Percentiles rank a stretch among this genome's conserved stretches.
phyloP scores from a whole-genome alignment of 53 echinoderm and acorn worm species.

The Actinopyga echinites region DNA sequence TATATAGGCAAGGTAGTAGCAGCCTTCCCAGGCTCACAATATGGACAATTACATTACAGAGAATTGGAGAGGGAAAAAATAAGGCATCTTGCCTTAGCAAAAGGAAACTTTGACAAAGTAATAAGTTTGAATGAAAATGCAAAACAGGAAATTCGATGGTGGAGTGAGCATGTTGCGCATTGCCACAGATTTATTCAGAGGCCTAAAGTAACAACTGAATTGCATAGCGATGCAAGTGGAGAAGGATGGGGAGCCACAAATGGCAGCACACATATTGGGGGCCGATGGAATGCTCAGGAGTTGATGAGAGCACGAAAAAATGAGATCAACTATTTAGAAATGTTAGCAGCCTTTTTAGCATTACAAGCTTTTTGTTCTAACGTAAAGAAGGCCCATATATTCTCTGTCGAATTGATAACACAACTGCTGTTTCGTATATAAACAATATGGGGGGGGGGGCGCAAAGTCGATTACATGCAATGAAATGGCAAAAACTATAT shows the following conservation, averaged over 20 bases:
- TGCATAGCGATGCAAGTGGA: constrained; percentile 50
- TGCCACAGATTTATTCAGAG: background rate
- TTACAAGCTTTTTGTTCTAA: background rate
- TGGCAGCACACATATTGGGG: background rate
- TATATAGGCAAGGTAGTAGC: constrained; percentile 33
- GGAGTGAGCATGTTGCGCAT: background rate
- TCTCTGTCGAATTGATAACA: constrained; percentile 12
- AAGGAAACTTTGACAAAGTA: constrained; percentile 16
- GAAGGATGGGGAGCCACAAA: constrained; percentile 22
- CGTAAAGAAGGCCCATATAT: constrained; percentile 23
- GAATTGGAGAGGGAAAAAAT: constrained; percentile 26
- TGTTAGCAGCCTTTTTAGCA: background rate
- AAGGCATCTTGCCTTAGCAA: background rate
- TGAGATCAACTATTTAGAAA: background rate
- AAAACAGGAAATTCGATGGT: background rate
- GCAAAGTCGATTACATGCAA: background rate
- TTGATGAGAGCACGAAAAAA: background rate
- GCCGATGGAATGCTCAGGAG: background rate
- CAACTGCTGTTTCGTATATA: background rate
- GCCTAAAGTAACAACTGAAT: constrained; percentile 1
- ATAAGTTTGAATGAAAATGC: background rate
- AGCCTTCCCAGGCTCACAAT: constrained; percentile 24
- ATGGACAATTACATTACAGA: constrained; percentile 21
- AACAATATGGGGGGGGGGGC: constrained; percentile 8
- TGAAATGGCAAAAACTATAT: background rate